phyloP scores from a whole-genome alignment of 2,797 vertebrate species.

The Sebastes wilsoni region DNA sequence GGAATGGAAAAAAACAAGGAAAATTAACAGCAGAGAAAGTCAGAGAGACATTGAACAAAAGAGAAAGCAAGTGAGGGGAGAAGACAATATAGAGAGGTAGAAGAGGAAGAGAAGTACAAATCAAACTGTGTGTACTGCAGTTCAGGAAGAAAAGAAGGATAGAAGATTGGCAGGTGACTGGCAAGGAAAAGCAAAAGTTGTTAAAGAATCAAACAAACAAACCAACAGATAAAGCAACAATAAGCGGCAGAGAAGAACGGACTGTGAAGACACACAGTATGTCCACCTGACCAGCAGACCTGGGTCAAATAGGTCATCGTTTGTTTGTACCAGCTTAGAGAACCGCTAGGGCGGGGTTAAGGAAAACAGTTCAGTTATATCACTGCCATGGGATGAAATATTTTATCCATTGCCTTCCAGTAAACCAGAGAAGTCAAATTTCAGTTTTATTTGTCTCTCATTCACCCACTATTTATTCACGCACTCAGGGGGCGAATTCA shows the following conservation, averaged over 20 bases:
- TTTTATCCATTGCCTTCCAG: neutral
- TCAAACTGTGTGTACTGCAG: slow-evolving; percentile 33
- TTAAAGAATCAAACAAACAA: slow-evolving; percentile 65
- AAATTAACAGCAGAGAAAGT: slow-evolving; percentile 55
- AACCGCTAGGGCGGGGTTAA: neutral
- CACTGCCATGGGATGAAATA: too few species aligned
- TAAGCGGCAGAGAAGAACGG: slow-evolving; percentile 61
- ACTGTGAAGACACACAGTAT: slow-evolving; percentile 34
- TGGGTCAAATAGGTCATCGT: slow-evolving; percentile 37
- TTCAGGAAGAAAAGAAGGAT: slow-evolving; percentile 37
- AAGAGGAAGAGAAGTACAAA: slow-evolving; percentile 46
- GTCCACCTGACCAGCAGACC: slow-evolving; percentile 50
- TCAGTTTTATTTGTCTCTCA: neutral
- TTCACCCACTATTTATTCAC: neutral
- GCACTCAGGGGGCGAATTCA: neutral
- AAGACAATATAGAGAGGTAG: slow-evolving; percentile 39
- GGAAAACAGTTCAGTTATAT: neutral
- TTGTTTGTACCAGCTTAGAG: neutral
- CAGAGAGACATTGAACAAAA: slow-evolving; percentile 51
- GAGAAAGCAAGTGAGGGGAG: slow-evolving; percentile 28
- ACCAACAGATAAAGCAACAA: slow-evolving; percentile 70
- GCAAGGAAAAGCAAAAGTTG: slow-evolving; percentile 75
- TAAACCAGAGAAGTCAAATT: neutral
- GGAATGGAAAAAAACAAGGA: slow-evolving; percentile 51
- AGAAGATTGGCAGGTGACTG: slow-evolving; percentile 63